Evolutionary conservation across 2,797 vertebrate genomes (phyloP), one percentile per base, ranked within the genome.

Genomic region (Hoplostethus mediterraneus): DNA sequence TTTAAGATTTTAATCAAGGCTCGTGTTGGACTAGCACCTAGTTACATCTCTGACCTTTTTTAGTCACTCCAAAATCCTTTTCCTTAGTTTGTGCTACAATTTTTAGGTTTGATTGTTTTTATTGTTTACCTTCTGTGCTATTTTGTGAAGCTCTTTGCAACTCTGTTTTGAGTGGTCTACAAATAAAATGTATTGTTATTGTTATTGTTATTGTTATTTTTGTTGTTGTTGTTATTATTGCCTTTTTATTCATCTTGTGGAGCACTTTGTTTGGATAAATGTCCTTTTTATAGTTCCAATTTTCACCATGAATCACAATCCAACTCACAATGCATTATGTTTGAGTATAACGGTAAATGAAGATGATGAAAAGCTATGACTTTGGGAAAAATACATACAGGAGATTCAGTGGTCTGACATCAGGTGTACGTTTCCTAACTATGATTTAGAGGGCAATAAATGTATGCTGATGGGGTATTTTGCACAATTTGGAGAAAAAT

Each of bases 401-500:
- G 67, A 83, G 53, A 82, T 69, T 74, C 76, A 73, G 75, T 77
- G 61, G 75, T 69, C 79, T 73, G 74, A 72, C 71, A 77, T 79
- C 59, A 80, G 72, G 83, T 71, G 71, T 73, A 78, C 65, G 68
- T 55, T 71, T 73, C 48, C 81, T 84, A 87, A 87, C 71, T 75
- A 69, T 88, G 88, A 91, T 89, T 88, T 85, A 89, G 65, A 76
- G 81, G 70, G 81, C 77, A 86, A 84, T 88, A 89, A 83, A 82
- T 62, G 52, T 57, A 8, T 14, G 69, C 69, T 84, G 82, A 87
- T 85, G 89, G 77, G 79, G 74, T 78, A 86, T 92, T 91, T 90
- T 66, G 70, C 67, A 77, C 73, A 78, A 75, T 89, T 87, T 83
- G 77, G 60, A 62, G 69, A 63, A 80, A 90, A 86, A 89, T 57